These are phyloP conservation scores for Malurus leucopterus DNA, from an alignment of 2,797 vertebrate genomes.

Conservation along the genomic window DNA sequence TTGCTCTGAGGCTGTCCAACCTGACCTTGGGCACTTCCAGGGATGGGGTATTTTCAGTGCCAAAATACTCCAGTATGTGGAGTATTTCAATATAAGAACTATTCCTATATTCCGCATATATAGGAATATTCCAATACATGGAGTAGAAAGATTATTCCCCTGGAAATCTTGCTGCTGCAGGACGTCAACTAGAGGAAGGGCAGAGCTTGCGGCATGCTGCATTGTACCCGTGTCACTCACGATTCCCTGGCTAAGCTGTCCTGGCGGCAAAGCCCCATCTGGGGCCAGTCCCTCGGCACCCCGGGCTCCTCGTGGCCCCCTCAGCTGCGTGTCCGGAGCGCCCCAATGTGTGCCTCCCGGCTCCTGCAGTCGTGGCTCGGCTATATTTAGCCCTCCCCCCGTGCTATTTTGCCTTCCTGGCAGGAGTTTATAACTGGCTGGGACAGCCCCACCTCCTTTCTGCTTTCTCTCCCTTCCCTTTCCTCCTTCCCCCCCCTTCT, in stretches of 20 bases:
- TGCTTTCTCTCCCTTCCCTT: neutral
- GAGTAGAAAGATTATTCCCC: neutral
- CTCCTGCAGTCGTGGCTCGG: neutral
- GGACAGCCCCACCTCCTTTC: slow-evolving; percentile 48
- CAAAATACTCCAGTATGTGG: neutral
- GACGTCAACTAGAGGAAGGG: neutral
- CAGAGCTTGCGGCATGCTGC: fast-evolving
- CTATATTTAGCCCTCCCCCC: slow-evolving; percentile 71
- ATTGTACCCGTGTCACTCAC: fast-evolving
- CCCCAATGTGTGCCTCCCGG: neutral
- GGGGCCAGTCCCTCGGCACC: neutral
- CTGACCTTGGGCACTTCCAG: neutral
- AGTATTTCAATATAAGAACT: neutral
- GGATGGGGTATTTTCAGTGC: neutral
- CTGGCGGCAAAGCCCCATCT: neutral
- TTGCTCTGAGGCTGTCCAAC: neutral
- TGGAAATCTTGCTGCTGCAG: neutral
- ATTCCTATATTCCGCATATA: neutral
- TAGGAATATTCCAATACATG: neutral
- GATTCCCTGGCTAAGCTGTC: neutral
- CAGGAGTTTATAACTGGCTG: slow-evolving; percentile 26
- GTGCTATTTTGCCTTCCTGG: slow-evolving; percentile 35
- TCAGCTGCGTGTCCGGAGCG: neutral
- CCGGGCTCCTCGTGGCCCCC: fast-evolving
- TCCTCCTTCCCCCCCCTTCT: neutral